Base-by-base conservation (phyloP, 2,888 invertebrate species). In the Antheraea yamamai region DNA sequence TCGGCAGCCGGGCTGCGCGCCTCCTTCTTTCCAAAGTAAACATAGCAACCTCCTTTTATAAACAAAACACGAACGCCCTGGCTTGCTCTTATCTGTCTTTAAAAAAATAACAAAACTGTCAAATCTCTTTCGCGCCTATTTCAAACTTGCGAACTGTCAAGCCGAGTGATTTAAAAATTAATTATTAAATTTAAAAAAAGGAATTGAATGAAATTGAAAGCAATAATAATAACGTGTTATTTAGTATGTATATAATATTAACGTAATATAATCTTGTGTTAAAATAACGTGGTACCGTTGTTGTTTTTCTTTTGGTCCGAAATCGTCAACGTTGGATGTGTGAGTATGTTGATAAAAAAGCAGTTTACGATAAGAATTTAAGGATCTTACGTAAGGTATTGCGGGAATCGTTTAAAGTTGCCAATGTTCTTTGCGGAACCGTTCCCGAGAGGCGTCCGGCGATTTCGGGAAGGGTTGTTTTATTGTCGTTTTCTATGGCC, bases 1-100 rank as follows among this genome's bases (percentile, higher is more conserved):
- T 94, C 81, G 82, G 87, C 93, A 92, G 93, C 94, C 91, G 90
- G 94, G 94, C 90, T 85, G 88, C 94, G 92, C 94, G 94, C 91
- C 87, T 89, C 84, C 82, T 85, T 79, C 83, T 86, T 82, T 83
- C 79, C 81, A 81, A 89, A 85, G 88, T 91, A 91, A 92, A 92
- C 92, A 93, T 85, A 85, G 81, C 88, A 85, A 84, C 81, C 83
- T 82, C 81, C 84, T 88, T 47, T 47, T 85, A 85, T 87, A 91
- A 93, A 90, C 92, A 92, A 90, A 89, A 88, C 89, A 91, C 92
- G 91, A 90, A 78, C 85, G 89, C 90, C 93, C 92, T 89, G 93
- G 93, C 87, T 87, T 84, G 85, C 85, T 84, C 80, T 83, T 26
- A 79, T 84, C 80, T 81, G 76, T 77, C 83, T 61, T 61, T 7